A percentile compares a stretch with the other conserved stretches of the same genome.
These are phyloP conservation scores for Hemibagrus wyckioides DNA, from an alignment of 2,113 vertebrate species.

Conservation along the genomic window DNA sequence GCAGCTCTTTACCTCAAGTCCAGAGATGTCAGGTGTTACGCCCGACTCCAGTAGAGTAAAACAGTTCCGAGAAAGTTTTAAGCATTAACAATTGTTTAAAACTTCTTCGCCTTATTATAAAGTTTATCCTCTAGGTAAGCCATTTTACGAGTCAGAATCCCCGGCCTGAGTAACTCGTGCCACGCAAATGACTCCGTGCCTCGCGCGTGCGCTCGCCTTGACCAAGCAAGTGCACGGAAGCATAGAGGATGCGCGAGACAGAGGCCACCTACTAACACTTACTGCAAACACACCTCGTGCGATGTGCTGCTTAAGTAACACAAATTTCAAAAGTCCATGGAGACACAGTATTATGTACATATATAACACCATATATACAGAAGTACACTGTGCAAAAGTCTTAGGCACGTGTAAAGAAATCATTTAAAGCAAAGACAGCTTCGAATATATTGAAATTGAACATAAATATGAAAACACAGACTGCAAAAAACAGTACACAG, in stretches of 20 bases:
- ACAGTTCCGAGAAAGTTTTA: neutral
- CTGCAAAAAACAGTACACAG: neutral
- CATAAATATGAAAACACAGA: neutral
- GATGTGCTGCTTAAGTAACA: neutral
- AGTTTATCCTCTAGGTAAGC: neutral
- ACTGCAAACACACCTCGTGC: neutral
- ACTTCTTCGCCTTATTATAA: neutral
- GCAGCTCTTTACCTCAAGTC: too few species aligned
- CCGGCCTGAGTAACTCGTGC: neutral
- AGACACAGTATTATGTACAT: neutral
- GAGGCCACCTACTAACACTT: conserved; percentile 5
- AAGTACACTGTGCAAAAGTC: neutral
- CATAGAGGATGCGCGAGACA: conserved; percentile 18
- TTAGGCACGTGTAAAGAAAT: neutral
- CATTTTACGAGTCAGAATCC: neutral
- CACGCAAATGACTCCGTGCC: neutral
- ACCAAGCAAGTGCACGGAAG: neutral
- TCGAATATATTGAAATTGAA: neutral
- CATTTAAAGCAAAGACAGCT: neutral
- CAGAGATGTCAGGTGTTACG: conserved; percentile 24
- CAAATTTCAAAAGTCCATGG: neutral
- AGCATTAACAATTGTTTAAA: neutral
- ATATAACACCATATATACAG: neutral
- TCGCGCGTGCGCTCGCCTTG: conserved; percentile 1
- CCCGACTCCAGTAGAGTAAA: neutral